Evolutionary conservation across 2,113 vertebrate species (phyloP).

Genomic region (Micromys minutus): DNA sequence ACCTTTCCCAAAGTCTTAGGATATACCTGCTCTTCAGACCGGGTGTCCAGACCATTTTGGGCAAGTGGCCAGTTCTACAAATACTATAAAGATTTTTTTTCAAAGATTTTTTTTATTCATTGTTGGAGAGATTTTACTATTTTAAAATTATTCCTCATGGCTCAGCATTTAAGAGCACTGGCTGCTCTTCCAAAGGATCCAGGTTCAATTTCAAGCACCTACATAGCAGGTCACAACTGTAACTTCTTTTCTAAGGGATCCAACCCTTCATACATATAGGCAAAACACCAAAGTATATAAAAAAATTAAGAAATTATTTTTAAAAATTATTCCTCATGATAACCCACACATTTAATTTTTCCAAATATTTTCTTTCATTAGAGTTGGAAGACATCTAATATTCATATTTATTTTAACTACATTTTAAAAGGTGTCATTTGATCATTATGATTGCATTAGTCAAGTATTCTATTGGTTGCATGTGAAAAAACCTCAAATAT

Average conservation of each 20-base stretch:
- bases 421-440: conserved; percentile 52
- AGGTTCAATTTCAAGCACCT: background rate
- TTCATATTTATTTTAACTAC: conserved; percentile 35
- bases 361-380: conserved; percentile 37
- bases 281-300: background rate
- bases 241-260: background rate
- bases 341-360: background rate
- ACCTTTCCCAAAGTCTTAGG: background rate
- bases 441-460: conserved; percentile 8
- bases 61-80: background rate
- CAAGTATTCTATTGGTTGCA: conserved; percentile 35
- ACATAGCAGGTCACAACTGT: background rate
- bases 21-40: background rate
- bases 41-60: background rate
- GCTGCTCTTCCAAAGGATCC: background rate
- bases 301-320: background rate
- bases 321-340: background rate
- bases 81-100: background rate
- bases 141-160: conserved; percentile 6
- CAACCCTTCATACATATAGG: background rate
- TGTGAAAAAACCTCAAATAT: background rate
- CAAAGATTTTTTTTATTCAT: background rate
- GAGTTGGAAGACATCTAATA: background rate
- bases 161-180: background rate
- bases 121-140: background rate